Base-by-base conservation (phyloP, 2,797 vertebrate species). In the Enteromius anoplus region DNA sequence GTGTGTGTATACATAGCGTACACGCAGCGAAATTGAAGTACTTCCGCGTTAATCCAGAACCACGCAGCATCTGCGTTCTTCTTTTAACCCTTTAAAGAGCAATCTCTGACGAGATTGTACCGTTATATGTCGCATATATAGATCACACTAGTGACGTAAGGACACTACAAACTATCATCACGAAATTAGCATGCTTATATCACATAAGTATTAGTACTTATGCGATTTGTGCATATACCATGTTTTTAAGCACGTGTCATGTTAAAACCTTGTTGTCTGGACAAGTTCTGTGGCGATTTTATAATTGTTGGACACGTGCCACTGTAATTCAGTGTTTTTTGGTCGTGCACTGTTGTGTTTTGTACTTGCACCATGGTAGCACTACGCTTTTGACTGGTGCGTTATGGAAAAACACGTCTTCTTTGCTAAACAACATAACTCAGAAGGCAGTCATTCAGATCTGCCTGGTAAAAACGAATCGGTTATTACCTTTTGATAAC, bases 1-100 rank as follows among this genome's bases (percentile, higher is more conserved):
- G 53, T 3, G 34, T 49, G 55, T 45, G 3, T 34, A 14, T 2
- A 37, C 34, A 45, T 2, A 5, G 26, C 2, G 12, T 21, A 10
- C 19, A 80, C 17, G 7, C 12, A 17, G 7, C 21, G 19, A 72
- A 11, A 72, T 34, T 8, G 5, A 47, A 14, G 66, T 23, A 71
- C 68, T 65, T 78, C 66, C 58, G 55, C 64, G 17, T 84, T 49
- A 84, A 77, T 32, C 49, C 32, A 83, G 58, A 69, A 17, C 79
- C 84, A 81, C 75, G 82, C 78, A 75, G 68, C 69, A 65, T 64
- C 60, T 21, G 76, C n/a, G 45, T 21, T 64, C 21, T 29, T 73
- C 26, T 7, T 70, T 78, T 45, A 76, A 65, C 66, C 19, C 42
- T 72, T 60, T 32, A 23, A 19, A 26, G 45, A 37, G 3, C 37